Conservation (phyloP, 2,797 vertebrate genomes). For the Monodelphis domestica region DNA sequence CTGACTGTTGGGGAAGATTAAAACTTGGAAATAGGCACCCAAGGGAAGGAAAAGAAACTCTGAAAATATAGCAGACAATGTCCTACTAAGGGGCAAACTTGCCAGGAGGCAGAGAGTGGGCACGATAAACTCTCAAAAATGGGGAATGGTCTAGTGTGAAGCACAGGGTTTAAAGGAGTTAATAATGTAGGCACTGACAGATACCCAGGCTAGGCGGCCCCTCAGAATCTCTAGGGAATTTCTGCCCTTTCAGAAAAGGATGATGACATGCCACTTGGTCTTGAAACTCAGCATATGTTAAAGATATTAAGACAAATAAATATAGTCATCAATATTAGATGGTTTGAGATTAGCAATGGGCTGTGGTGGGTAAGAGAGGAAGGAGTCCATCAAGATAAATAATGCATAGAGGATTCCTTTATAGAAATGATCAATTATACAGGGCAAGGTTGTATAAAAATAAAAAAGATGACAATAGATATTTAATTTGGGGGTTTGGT, state of each 20-base stretch:
- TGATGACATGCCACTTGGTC: background rate
- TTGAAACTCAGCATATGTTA: slow-evolving; percentile 42
- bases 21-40: background rate
- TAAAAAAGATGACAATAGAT: slow-evolving; percentile 48
- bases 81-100: slow-evolving; percentile 1
- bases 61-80: background rate
- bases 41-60: background rate
- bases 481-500: slow-evolving; percentile 52
- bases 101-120: background rate
- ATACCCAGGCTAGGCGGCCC: background rate
- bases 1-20: background rate
- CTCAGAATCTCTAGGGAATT: background rate
- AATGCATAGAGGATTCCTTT: slow-evolving; percentile 71
- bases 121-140: background rate
- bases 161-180: background rate
- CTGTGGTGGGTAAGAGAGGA: slow-evolving; percentile 20
- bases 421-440: slow-evolving; percentile 61
- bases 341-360: slow-evolving; percentile 67
- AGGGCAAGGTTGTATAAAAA: slow-evolving; percentile 25
- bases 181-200: background rate
- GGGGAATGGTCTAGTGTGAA: background rate
- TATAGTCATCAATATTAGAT: slow-evolving; percentile 76
- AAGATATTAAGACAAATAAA: slow-evolving; percentile 71
- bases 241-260: background rate
- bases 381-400: slow-evolving; percentile 74